A percentile compares a stretch with the other conserved stretches of the same genome.
phyloP scores from a whole-genome alignment of 1,140 invertebrate genomes.

The Nylanderia fulva region DNA sequence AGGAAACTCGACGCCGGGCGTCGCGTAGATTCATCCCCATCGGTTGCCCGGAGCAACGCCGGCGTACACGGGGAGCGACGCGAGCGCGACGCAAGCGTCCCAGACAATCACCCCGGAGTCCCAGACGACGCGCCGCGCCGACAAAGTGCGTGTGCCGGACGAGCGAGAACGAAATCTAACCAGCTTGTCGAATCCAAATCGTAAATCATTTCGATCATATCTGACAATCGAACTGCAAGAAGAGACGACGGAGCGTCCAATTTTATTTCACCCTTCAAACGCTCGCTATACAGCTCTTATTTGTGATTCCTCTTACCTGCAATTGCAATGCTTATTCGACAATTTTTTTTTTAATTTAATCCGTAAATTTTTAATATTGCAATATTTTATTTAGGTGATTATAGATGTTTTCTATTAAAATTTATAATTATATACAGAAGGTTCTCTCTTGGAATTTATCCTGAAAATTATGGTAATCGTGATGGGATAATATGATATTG shows the following conservation, averaged over 20 bases:
- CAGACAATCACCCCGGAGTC: constrained; percentile 65
- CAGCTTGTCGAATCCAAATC: constrained; percentile 15
- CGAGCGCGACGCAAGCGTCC: constrained; percentile 80
- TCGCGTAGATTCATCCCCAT: constrained; percentile 83
- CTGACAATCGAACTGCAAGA: background rate
- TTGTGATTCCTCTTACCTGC: background rate
- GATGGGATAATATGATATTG: no score
- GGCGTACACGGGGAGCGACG: constrained; percentile 73
- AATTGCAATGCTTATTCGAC: background rate
- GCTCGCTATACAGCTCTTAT: background rate
- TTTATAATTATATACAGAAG: background rate
- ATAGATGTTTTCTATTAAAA: background rate
- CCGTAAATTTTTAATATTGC: background rate
- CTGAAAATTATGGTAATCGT: no score
- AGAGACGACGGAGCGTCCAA: background rate
- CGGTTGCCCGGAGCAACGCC: constrained; percentile 82
- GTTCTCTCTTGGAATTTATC: no score
- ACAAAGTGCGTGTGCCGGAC: constrained; percentile 49
- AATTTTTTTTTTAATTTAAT: background rate
- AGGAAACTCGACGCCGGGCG: constrained; percentile 81
- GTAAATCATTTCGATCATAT: constrained; percentile 43
- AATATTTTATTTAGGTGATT: background rate
- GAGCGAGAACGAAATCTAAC: background rate
- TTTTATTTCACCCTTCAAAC: background rate
- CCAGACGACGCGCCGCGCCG: constrained; percentile 70